Evolutionary conservation across 2,113 vertebrate species (phyloP).

Genomic region (Brienomyrus brachyistius): DNA sequence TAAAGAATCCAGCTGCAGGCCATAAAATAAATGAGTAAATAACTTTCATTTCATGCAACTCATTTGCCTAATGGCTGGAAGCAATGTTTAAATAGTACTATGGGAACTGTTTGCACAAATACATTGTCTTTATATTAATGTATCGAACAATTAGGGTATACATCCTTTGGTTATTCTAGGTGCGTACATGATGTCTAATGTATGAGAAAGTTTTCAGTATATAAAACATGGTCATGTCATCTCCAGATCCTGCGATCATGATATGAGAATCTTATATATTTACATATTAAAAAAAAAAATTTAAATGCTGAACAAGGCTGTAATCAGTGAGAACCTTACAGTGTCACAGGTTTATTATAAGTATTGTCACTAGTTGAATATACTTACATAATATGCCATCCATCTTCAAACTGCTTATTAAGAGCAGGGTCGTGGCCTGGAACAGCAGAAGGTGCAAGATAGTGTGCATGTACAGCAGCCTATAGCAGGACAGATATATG

Average conservation of each 20-base stretch:
- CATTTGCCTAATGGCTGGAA: conserved; percentile 7
- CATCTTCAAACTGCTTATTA: neutral
- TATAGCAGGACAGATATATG: neutral
- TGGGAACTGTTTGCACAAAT: neutral
- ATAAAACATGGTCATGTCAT: neutral
- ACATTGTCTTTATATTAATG: neutral
- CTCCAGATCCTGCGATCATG: neutral
- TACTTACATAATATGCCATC: neutral
- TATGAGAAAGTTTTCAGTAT: neutral
- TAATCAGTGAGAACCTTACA: neutral
- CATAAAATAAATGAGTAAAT: neutral
- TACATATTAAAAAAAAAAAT: too few relatives aligned
- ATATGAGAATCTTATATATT: neutral
- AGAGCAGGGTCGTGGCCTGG: neutral
- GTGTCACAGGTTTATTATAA: too few relatives aligned
- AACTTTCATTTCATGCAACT: neutral
- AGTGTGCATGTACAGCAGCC: neutral
- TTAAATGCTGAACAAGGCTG: neutral
- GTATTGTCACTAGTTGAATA: too few relatives aligned
- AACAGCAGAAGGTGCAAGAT: neutral
- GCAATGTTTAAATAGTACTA: neutral
- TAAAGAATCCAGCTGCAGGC: neutral
- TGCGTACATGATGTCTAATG: neutral
- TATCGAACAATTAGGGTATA: neutral
- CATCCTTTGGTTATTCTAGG: neutral